Evolutionary conservation across 2,797 vertebrate species (phyloP), one percentile per base, ranked within the genome.

Genomic region (Tolypeutes matacus): DNA sequence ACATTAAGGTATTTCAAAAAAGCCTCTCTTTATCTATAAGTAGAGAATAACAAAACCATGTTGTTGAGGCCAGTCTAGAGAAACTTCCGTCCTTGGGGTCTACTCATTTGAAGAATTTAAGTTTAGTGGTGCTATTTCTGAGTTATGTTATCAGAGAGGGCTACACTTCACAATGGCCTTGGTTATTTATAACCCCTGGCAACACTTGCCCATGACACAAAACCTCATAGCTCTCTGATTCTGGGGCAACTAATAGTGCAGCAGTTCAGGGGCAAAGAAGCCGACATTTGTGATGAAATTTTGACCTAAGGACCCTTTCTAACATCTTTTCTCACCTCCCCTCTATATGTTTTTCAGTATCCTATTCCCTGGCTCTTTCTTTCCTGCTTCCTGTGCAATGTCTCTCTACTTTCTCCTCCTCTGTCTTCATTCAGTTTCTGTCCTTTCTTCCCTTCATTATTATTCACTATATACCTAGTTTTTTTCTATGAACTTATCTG

Each of bases 71-170:
- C n/a, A 82, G 8, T 18, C 5, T 82, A 51, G 56, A 72, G 39
- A 85, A 78, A 4, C 46, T 78, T 77, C 36, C 56, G 18, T 60
- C 18, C 78, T 60, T 53, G 15, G 13, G 18, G 17, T 4, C 31
- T 46, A 1, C 20, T 64, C 13, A n/a, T 18, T 58, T 91, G 29
- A 91, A 86, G 80, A 49, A 36, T 39, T n/a, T 65, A 51, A n/a
- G 9, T 14, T 56, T 53, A 39, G 4, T 62, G 46, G 18, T 80
- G 39, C 31, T 31, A 2, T 60, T 62, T 72, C n/a, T 51, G 21
- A 56, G 10, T 20, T 5, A 49, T 11, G 18, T 0, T 27, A 31
- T 0, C 4, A 14, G 5, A 2, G 17, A 14, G 5, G 2, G 17
- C 13, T 64, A 17, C 5, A 20, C 1, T 46, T 62, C 3, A 70